These are phyloP conservation scores for Python bivittatus DNA, from an alignment of 2,113 vertebrate species.

Conservation along the genomic window DNA sequence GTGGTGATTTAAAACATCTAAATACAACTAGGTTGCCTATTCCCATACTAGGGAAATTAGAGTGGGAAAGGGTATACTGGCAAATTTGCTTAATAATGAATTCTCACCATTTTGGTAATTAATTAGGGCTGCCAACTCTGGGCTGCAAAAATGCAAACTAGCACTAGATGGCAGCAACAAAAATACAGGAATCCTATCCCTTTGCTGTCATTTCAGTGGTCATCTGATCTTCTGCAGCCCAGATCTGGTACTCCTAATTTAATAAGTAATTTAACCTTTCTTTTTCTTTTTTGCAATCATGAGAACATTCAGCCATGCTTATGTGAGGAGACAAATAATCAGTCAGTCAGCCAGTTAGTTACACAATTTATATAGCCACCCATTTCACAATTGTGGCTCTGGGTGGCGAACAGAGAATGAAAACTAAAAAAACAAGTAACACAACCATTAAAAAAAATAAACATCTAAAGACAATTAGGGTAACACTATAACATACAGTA, in stretches of 20 bases:
- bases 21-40: no score
- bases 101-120: no score
- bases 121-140: no score
- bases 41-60: no score
- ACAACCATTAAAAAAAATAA: neutral
- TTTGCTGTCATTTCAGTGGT: no score
- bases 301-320: neutral
- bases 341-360: neutral
- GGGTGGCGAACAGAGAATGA: neutral
- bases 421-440: neutral
- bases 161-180: no score
- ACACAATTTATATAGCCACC: neutral
- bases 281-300: neutral
- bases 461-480: neutral
- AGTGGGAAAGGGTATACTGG: no score
- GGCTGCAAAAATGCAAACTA: no score
- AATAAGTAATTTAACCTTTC: neutral
- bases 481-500: neutral
- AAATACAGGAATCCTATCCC: no score
- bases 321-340: neutral
- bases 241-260: neutral
- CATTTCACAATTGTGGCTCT: neutral
- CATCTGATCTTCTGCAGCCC: neutral
- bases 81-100: no score
- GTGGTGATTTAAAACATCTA: no score